phyloP scores from a whole-genome alignment of 2,888 invertebrate species.

The Cyclophora punctaria region DNA sequence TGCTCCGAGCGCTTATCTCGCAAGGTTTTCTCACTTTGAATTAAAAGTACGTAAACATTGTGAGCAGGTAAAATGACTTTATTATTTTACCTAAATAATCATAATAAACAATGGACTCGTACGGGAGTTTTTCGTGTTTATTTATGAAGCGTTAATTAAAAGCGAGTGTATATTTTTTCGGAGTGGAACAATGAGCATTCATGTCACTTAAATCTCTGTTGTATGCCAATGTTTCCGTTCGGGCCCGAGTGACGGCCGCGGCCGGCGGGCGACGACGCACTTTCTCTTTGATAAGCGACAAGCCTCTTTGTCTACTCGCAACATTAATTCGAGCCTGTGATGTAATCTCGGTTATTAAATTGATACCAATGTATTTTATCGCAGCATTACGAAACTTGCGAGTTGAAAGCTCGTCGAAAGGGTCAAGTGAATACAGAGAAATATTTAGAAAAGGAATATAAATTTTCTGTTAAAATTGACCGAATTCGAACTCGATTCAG shows the following conservation, averaged over 20 bases:
- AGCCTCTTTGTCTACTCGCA: constrained; percentile 53
- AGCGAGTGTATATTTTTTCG: constrained; percentile 4
- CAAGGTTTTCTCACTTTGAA: constrained; percentile 4
- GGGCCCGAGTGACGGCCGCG: constrained; percentile 15
- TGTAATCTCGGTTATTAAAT: constrained; percentile 58
- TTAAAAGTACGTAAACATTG: constrained; percentile 3
- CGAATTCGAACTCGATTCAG: constrained; percentile 43
- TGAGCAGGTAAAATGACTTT: constrained; percentile 5
- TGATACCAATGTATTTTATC: constrained; percentile 51
- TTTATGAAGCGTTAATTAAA: constrained; percentile 13
- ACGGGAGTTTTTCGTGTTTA: constrained; percentile 8
- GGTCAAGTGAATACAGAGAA: constrained; percentile 36
- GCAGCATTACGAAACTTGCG: constrained; percentile 14
- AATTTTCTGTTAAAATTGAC: constrained; percentile 43
- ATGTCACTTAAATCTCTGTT: constrained; percentile 16
- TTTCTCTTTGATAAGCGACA: constrained; percentile 62
- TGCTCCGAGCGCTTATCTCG: constrained; percentile 10
- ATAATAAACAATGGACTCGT: constrained; percentile 6
- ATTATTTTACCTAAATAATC: constrained; percentile 3
- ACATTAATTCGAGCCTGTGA: constrained; percentile 59
- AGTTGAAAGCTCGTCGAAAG: constrained; percentile 15
- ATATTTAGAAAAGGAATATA: constrained; percentile 31
- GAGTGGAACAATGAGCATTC: constrained; percentile 13
- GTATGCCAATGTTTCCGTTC: constrained; percentile 17
- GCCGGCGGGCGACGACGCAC: constrained; percentile 33